phyloP scores from a whole-genome alignment of 1,140 invertebrate species.

The Camponotus vicinus region DNA sequence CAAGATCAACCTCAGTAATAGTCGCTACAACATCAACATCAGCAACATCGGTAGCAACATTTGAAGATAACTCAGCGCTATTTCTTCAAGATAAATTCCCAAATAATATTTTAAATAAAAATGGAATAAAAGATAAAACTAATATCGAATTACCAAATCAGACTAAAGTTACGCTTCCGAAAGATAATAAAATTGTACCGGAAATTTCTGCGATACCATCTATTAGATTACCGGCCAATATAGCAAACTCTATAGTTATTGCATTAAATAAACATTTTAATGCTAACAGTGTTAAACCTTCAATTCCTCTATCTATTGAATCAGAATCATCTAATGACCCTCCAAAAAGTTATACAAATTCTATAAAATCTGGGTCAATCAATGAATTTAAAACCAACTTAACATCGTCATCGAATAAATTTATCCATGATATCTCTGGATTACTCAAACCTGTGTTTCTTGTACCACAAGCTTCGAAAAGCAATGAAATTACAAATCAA shows the following conservation, averaged over 20 bases:
- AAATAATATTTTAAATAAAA: background rate
- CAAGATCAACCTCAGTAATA: too few relatives aligned
- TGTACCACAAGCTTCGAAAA: slow-evolving; percentile 9
- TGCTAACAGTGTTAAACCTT: background rate
- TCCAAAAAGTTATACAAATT: background rate
- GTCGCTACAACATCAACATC: too few relatives aligned
- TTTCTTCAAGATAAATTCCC: background rate
- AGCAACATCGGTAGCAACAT: background rate
- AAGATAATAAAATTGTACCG: background rate
- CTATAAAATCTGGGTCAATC: slow-evolving; percentile 1
- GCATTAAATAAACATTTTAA: background rate
- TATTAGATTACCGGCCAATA: background rate
- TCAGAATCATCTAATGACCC: background rate
- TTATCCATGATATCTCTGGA: background rate
- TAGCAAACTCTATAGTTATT: background rate
- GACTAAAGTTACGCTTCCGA: background rate
- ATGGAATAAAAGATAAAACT: background rate
- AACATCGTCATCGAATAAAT: background rate
- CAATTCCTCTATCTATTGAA: background rate
- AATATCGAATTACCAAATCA: background rate
- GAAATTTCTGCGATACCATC: background rate
- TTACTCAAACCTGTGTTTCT: background rate
- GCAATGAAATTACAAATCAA: slow-evolving; percentile 49
- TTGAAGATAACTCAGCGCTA: background rate
- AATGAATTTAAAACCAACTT: background rate